Evolutionary conservation across 2,797 vertebrate genomes (phyloP), one percentile per base, ranked within the genome.

Genomic region (Acanthornis magna): DNA sequence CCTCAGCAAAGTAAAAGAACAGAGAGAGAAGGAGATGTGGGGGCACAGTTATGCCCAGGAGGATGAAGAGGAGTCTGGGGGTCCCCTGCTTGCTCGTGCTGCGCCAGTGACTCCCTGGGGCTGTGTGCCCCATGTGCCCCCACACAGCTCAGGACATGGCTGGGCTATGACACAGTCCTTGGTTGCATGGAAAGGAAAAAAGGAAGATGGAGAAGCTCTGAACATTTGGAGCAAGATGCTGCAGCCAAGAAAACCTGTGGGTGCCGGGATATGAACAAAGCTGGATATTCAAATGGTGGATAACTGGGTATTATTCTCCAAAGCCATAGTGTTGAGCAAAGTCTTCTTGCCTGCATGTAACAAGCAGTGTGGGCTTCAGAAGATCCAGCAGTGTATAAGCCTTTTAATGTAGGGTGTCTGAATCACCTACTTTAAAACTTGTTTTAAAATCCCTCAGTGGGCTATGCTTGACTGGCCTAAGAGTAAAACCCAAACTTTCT

Each of bases 61-160:
- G 29, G 19, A 47, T 40, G 25, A 62, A 58, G 40, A 66, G 25
- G 40, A 73, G 20, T 1, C 20, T 40, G 71, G 62, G 22, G 21
- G 10, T 29, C 4, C 36, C 16, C 26, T 32, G 50, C 20, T 72
- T 29, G 3, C 22, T 70, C 0, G 0, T 40, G 6, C 18, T 54
- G 34, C 2, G 1, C 10, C 51, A 5, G 21, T 48, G 27, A 47
- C 9, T 29, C 13, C 23, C 13, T 36, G 8, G 18, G n/a, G 15
- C 50, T 11, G 10, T 16, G 47, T 72, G 20, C 6, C 16, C 7
- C 7, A 1, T 21, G 32, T 32, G 38, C 16, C 9, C 11, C 18
- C 1, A 2, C 16, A 13, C 0, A 8, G 14, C 11, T 36, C 40
- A 32, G 63, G 17, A 27, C 7, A 26, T 9, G 21, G 21, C 21